These are phyloP conservation scores for Ostrea denselamellosa DNA, from an alignment of 1,140 invertebrate species.

Conservation along the genomic window DNA sequence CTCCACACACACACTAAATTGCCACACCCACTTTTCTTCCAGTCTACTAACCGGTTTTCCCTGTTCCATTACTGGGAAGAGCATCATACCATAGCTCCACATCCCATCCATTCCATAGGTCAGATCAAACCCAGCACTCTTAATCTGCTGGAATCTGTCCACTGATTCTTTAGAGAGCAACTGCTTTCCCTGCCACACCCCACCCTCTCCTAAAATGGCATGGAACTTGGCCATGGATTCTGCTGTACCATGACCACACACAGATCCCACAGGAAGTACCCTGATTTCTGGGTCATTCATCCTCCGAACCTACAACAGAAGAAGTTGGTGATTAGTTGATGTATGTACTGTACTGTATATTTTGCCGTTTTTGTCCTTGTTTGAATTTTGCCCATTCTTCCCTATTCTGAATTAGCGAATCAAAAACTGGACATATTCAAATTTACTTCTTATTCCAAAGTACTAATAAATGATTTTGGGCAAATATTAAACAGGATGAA, in stretches of 20 bases:
- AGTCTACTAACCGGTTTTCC: constrained; percentile 52
- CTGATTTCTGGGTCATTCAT: constrained; percentile 68
- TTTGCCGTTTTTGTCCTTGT: too few relatives aligned
- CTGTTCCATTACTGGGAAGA: constrained; percentile 63
- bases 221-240: constrained; percentile 66
- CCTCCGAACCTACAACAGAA: constrained; percentile 48
- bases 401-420: too few relatives aligned
- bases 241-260: constrained; percentile 68
- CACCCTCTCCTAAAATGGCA: constrained; percentile 68
- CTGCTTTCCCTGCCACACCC: constrained; percentile 55
- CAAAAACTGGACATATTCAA: too few relatives aligned
- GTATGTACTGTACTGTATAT: too few relatives aligned
- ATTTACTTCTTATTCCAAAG: too few relatives aligned
- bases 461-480: too few relatives aligned
- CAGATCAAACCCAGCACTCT: constrained; percentile 58
- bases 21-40: too few relatives aligned
- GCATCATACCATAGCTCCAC: constrained; percentile 62
- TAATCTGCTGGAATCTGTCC: constrained; percentile 59
- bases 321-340: too few relatives aligned
- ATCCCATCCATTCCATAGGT: constrained; percentile 59
- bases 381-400: too few relatives aligned
- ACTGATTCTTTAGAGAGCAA: constrained; percentile 61
- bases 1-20: too few relatives aligned
- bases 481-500: too few relatives aligned
- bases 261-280: constrained; percentile 60